Conservation (phyloP, 2,888 invertebrate species). For the Agrenia bidenticulata region DNA sequence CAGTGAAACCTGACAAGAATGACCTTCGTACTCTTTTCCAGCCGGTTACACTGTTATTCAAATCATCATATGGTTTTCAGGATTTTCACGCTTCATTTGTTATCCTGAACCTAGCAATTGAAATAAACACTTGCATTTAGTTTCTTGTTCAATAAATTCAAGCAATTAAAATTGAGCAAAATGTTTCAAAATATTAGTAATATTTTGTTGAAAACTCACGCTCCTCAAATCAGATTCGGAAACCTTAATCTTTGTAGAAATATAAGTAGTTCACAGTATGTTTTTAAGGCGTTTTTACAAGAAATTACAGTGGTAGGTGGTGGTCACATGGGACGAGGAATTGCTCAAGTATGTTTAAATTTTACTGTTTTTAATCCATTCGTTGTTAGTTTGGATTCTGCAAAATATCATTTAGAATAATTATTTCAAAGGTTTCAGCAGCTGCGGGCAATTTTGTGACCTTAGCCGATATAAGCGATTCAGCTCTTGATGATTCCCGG, state of each 20-base stretch:
- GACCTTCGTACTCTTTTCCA: constrained; percentile 4
- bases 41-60: neutral
- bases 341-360: constrained; percentile 32
- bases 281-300: constrained; percentile 24
- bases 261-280: too few relatives aligned
- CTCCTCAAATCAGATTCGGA: neutral
- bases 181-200: neutral
- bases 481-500: constrained; percentile 58
- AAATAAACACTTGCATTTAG: neutral
- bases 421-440: constrained; percentile 59
- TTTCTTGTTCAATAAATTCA: neutral
- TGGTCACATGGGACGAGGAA: constrained; percentile 44
- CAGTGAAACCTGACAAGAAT: neutral
- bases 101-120: neutral
- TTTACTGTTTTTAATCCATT: neutral
- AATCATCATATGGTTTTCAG: neutral
- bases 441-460: constrained; percentile 60
- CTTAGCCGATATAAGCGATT: constrained; percentile 59
- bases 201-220: neutral
- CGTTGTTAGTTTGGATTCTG: too few relatives aligned
- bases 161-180: neutral
- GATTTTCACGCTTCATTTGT: neutral
- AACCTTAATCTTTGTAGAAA: neutral
- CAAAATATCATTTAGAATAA: neutral
- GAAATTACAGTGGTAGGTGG: constrained; percentile 37